Conservation (phyloP, 1,140 invertebrate genomes). For the Cecropterus lyciades region DNA sequence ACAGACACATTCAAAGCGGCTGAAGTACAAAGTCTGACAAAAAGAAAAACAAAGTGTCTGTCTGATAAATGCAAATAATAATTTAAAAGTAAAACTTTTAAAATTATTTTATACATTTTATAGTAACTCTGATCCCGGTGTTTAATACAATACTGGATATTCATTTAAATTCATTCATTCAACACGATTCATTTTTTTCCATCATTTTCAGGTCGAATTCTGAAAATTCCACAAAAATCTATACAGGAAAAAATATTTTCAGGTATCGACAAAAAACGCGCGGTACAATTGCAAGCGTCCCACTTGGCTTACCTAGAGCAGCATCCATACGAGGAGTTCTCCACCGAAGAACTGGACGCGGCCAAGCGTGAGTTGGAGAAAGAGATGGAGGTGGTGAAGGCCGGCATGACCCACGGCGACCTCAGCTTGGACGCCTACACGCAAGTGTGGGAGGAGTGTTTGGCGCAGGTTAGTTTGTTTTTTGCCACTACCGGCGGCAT, state of each 20-base stretch:
- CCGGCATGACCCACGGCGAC: slow-evolving; percentile 98
- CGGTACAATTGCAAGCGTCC: slow-evolving; percentile 85
- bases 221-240: no score
- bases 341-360: slow-evolving; percentile 88
- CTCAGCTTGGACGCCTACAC: slow-evolving; percentile 95
- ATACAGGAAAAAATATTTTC: slow-evolving; percentile 40
- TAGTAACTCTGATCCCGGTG: no score
- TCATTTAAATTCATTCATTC: no score
- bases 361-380: slow-evolving; percentile 89
- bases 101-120: no score
- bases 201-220: no score
- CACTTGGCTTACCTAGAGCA: slow-evolving; percentile 93
- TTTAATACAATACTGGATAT: no score
- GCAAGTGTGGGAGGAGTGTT: slow-evolving; percentile 99
- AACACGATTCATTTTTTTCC: background rate
- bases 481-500: no score
- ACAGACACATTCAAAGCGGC: no score
- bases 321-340: slow-evolving; percentile 92
- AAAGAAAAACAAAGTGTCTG: no score
- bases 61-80: no score
- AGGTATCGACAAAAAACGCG: slow-evolving; percentile 78
- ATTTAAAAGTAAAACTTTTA: no score
- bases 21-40: no score
- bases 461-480: slow-evolving; percentile 86
- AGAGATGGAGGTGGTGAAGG: slow-evolving; percentile 96